Conservation (phyloP, 2,888 invertebrate genomes). For the Catocala fraxini region DNA sequence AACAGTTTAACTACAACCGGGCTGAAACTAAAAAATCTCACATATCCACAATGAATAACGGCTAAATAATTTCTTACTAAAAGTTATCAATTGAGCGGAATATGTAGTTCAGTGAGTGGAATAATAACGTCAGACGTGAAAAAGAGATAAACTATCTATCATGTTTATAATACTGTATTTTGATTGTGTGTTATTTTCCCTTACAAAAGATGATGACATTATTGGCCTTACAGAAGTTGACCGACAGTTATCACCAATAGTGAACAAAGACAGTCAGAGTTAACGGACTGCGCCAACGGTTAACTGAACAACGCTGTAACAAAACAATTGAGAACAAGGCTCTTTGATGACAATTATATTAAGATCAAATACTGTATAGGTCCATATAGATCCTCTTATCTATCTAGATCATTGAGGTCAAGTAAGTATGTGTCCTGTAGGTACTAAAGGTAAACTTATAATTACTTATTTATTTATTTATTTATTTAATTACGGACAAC, state of each 20-base stretch:
- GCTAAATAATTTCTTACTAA: not conserved
- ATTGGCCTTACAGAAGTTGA: conserved; percentile 26
- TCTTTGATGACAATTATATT: conserved; percentile 39
- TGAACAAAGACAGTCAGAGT: conserved; percentile 32
- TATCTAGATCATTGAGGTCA: conserved; percentile 30
- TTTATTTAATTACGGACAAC: too few relatives aligned
- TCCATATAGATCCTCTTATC: conserved; percentile 1
- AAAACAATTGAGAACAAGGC: conserved; percentile 34
- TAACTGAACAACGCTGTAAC: conserved; percentile 29
- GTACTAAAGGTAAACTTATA: too few relatives aligned
- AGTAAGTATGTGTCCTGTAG: conserved; percentile 1
- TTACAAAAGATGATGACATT: conserved; percentile 31
- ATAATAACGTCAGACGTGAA: conserved; percentile 11
- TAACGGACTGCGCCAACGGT: conserved; percentile 36
- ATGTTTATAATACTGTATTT: conserved; percentile 17
- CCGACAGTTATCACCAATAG: conserved; percentile 26
- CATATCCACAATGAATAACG: too few relatives aligned
- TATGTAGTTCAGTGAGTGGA: not conserved
- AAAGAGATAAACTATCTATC: conserved; percentile 12
- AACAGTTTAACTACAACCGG: too few relatives aligned
- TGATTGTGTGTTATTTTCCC: conserved; percentile 15
- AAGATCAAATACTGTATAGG: conserved; percentile 23
- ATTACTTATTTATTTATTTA: too few relatives aligned
- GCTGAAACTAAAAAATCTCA: too few relatives aligned
- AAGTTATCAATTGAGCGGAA: conserved; percentile 5